Conservation (phyloP, 35 echinoderm and acorn worm species). For the Lytechinus pictus region DNA sequence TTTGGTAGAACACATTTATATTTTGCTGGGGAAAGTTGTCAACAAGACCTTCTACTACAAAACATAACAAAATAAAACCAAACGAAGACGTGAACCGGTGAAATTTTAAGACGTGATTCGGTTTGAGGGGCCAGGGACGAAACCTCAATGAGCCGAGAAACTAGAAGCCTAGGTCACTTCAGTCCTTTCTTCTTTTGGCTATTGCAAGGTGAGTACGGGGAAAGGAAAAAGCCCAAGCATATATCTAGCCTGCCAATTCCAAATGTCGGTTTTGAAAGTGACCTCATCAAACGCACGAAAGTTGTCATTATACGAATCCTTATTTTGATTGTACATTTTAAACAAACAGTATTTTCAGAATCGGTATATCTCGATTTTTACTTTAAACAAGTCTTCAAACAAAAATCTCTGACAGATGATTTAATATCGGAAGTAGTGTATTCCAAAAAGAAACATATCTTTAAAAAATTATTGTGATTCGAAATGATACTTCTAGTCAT, state of each 20-base stretch:
- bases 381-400: background rate
- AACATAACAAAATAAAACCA: background rate
- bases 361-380: background rate
- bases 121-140: background rate
- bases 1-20: background rate
- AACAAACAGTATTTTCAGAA: background rate
- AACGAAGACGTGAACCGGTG: background rate
- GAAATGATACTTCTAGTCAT: too few relatives aligned
- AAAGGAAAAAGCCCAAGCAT: background rate
- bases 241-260: background rate
- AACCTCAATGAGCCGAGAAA: background rate
- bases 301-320: background rate
- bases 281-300: background rate
- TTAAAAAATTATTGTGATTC: too few relatives aligned
- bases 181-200: background rate
- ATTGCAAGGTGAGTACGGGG: background rate
- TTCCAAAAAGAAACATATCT: too few relatives aligned
- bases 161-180: background rate
- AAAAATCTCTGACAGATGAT: too few relatives aligned
- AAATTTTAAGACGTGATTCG: background rate
- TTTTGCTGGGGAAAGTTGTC: background rate
- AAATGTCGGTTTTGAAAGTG: background rate
- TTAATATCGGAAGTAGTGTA: too few relatives aligned
- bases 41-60: background rate
- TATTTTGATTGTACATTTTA: background rate